phyloP scores from a whole-genome alignment of 2,888 invertebrate genomes.

The Omphaloscelis lunosa region DNA sequence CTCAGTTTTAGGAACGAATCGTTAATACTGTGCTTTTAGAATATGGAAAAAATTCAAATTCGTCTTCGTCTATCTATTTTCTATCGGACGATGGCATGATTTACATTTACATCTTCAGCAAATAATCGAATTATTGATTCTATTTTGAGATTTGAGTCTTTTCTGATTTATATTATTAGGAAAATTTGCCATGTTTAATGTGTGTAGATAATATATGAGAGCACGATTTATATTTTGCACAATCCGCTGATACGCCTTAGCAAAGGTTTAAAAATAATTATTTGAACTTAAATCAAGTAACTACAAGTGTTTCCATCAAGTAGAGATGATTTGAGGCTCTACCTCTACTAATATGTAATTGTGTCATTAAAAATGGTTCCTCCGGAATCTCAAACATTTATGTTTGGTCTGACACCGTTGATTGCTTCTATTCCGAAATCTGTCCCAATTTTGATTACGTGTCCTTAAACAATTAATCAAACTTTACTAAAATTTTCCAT shows the following conservation, averaged over 20 bases:
- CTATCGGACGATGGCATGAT: too few relatives aligned
- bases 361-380: not conserved
- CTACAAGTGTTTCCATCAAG: not conserved
- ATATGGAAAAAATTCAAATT: too few relatives aligned
- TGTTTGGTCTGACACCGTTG: not conserved
- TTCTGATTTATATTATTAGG: not conserved
- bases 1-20: not conserved
- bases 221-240: not conserved
- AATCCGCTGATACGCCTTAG: not conserved
- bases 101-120: not conserved
- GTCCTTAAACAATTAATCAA: not conserved
- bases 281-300: not conserved
- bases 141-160: not conserved
- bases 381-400: not conserved
- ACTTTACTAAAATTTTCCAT: conserved; percentile 47
- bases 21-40: too few relatives aligned
- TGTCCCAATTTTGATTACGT: not conserved
- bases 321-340: not conserved
- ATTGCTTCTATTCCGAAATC: not conserved
- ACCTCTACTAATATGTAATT: not conserved
- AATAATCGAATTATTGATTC: not conserved
- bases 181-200: not conserved
- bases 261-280: not conserved
- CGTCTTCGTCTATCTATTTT: not conserved
- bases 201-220: not conserved